Base-by-base conservation (phyloP, 2,113 vertebrate genomes). In the Taxidea taxus region DNA sequence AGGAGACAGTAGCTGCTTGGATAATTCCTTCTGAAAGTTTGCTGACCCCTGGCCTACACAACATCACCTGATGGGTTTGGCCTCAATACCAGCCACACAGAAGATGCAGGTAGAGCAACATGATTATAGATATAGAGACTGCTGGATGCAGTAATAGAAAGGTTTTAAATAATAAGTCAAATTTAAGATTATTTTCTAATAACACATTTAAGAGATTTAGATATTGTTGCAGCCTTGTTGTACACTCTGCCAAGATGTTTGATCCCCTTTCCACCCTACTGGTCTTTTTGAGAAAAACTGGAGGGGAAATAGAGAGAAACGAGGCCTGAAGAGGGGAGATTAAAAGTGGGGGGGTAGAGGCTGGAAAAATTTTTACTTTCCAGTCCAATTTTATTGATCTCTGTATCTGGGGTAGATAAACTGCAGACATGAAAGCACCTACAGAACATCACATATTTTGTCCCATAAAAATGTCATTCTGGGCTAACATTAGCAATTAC, bases 381-480 rank as follows among this genome's bases (percentile, higher is more conserved):
- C 75, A 84, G 88, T 95, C 25, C 86, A 92, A 70, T 94, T 95
- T 95, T 96, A 97, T 95, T 96, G 94, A 95, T 96, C 75, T 95
- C 16, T 84, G 47, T 80, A 49, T 27, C 66, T 97, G 82, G n/a
- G 88, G 7, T 91, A 51, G 78, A 85, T 92, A 81, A 95, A n/a
- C 66, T 49, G 25, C 80, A 88, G 89, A 93, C 91, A 84, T 90
- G 66, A 96, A 97, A 97, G 66, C n/a, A 87, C 58, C 78, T 37
- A 74, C 4, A 91, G 58, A 93, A 81, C 68, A 94, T 94, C 39
- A 77, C 86, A 29, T 44, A 64, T 95, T 94, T 94, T 51, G 34
- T 83, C 31, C 27, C 49, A 91, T 92, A 85, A 84, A 96, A 78
- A 88, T 86, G 84, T 85, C 80, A 85, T 64, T 96, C 54, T 51